Percentiles rank a stretch among this genome's conserved stretches.
Evolutionary conservation across 2,113 vertebrate species (phyloP).

Genomic region (Gymnocephalus cernua): DNA sequence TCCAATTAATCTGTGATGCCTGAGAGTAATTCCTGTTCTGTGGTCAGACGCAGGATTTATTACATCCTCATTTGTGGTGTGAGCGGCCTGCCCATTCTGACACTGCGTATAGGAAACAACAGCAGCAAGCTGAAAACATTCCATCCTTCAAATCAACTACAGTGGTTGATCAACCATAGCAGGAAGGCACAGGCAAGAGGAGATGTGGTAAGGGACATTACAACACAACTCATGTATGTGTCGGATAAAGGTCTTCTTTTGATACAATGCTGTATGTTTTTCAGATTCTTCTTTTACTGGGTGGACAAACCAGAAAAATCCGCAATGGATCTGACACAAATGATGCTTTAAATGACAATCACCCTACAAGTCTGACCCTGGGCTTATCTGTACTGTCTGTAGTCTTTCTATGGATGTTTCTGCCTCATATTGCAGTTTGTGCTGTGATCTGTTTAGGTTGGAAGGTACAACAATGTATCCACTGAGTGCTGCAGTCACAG

Average conservation of each 20-base stretch:
- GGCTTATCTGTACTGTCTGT: constrained; percentile 31
- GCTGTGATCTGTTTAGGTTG: constrained; percentile 23
- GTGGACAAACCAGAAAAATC: background rate
- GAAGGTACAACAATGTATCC: background rate
- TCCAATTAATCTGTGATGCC: background rate
- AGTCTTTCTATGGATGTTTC: constrained; percentile 37
- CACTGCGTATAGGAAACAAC: background rate
- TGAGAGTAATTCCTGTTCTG: constrained; percentile 8
- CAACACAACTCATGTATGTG: too few relatives aligned
- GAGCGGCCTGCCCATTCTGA: background rate
- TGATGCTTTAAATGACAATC: background rate
- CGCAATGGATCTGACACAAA: background rate
- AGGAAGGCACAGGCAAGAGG: constrained; percentile 1
- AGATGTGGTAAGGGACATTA: constrained; percentile 25
- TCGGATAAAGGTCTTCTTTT: background rate
- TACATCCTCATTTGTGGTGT: constrained; percentile 45
- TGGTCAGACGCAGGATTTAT: constrained; percentile 23
- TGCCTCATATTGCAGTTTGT: constrained; percentile 42
- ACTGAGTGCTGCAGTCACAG: background rate
- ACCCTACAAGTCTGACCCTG: background rate
- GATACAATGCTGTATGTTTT: background rate
- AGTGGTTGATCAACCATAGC: constrained; percentile 34
- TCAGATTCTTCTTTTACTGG: constrained; percentile 42
- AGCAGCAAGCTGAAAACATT: constrained; percentile 11
- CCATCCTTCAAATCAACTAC: constrained; percentile 4